Evolutionary conservation across 2,888 invertebrate species (phyloP).

Genomic region (Drosophila leonis): DNA sequence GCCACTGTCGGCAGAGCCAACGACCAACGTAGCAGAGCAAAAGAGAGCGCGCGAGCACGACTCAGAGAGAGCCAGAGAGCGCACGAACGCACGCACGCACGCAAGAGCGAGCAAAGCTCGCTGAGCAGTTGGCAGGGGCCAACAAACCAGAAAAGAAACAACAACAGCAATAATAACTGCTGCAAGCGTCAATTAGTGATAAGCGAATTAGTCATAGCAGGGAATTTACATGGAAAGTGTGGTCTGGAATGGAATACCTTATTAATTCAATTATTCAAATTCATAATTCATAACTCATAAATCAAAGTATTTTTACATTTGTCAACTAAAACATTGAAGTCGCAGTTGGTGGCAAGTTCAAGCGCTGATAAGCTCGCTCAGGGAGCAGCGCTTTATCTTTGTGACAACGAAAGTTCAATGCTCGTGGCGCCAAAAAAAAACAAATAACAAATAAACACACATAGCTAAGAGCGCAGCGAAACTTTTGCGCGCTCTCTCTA

Average conservation of each 20-base stretch:
- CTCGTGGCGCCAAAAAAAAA: conserved; percentile 51
- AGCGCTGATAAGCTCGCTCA: conserved; percentile 61
- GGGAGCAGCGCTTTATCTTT: conserved; percentile 17
- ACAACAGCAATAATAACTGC: conserved; percentile 4
- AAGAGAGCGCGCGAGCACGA: conserved; percentile 27
- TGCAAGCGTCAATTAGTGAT: conserved; percentile 24
- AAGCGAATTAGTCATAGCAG: conserved; percentile 27
- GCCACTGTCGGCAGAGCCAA: conserved; percentile 37
- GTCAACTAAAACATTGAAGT: neutral
- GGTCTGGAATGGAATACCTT: too few relatives aligned
- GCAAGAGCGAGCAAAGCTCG: conserved; percentile 42
- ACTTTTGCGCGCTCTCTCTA: neutral
- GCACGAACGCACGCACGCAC: neutral
- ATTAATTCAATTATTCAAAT: too few relatives aligned
- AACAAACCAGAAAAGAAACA: conserved; percentile 30
- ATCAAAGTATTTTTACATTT: neutral
- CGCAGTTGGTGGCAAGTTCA: conserved; percentile 53
- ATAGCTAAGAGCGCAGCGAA: conserved; percentile 6
- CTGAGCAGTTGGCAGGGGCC: conserved; percentile 31
- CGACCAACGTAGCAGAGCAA: conserved; percentile 41
- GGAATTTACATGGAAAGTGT: conserved; percentile 8
- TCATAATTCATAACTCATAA: too few relatives aligned
- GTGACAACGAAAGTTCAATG: conserved; percentile 66
- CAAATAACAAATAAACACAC: conserved; percentile 12
- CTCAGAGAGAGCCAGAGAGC: conserved; percentile 6